Evolutionary conservation across 2,888 invertebrate species (phyloP).

Genomic region (Steinernema hermaphroditum): DNA sequence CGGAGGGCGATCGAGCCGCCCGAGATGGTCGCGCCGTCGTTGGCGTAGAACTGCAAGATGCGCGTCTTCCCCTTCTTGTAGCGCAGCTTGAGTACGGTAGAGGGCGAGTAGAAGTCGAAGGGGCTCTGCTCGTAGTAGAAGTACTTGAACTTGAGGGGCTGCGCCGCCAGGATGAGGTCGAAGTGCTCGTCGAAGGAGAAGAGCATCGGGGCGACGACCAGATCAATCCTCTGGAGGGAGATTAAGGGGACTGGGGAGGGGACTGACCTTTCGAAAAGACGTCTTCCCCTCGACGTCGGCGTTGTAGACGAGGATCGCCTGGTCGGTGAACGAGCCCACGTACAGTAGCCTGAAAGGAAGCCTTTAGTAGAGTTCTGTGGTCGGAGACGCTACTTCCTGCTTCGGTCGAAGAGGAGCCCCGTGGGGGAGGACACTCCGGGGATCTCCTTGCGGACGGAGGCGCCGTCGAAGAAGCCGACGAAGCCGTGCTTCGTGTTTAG

Average conservation of each 20-base stretch:
- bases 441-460: neutral
- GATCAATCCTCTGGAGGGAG: constrained; percentile 20
- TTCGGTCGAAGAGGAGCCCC: constrained; percentile 12
- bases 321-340: neutral
- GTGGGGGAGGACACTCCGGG: constrained; percentile 1
- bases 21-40: constrained; percentile 43
- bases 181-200: constrained; percentile 25
- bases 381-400: neutral
- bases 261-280: constrained; percentile 41
- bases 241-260: neutral
- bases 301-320: constrained; percentile 10
- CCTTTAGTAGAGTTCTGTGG: neutral
- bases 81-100: constrained; percentile 36
- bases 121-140: constrained; percentile 34
- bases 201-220: constrained; percentile 4
- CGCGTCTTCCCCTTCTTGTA: constrained; percentile 25
- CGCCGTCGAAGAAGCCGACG: constrained; percentile 15
- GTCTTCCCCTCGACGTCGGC: neutral
- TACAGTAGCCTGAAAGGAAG: neutral
- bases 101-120: constrained; percentile 34
- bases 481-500: constrained; percentile 22
- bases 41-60: constrained; percentile 38
- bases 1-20: constrained; percentile 36
- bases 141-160: constrained; percentile 39
- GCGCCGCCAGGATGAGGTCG: constrained; percentile 34